Conservation (phyloP, 2,888 invertebrate genomes). For the Thysanoteuthis rhombus region DNA sequence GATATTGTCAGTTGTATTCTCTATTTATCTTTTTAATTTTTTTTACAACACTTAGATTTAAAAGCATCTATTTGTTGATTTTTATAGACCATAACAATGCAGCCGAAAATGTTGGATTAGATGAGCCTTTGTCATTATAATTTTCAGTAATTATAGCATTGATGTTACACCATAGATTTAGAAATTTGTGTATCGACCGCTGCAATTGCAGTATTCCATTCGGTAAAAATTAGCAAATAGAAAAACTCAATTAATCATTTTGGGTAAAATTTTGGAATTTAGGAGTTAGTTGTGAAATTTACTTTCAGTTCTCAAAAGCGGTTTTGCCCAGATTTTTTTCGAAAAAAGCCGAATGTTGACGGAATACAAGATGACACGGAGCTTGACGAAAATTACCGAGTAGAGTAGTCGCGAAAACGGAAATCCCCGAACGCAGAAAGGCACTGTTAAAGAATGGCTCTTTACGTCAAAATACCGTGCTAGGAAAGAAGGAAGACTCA, state of each 20-base stretch:
- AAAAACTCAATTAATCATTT: not conserved
- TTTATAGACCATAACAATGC: not conserved
- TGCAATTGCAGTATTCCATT: not conserved
- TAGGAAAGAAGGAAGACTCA: conserved; percentile 17
- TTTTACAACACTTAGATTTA: not conserved
- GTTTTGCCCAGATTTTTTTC: not conserved
- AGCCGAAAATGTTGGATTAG: not conserved
- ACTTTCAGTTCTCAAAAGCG: not conserved
- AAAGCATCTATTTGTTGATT: not conserved
- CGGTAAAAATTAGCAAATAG: not conserved
- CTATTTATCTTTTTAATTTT: not conserved
- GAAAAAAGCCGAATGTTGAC: not conserved
- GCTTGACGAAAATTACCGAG: not conserved
- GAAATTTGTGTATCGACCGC: not conserved
- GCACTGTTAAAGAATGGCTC: conserved; percentile 23
- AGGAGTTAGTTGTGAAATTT: not conserved
- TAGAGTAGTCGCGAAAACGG: not conserved
- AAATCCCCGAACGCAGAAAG: not conserved
- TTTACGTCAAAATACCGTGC: conserved; percentile 20
- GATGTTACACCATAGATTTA: not conserved
- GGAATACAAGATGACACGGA: not conserved
- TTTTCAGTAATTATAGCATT: not conserved
- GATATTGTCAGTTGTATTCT: not conserved
- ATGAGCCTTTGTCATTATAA: not conserved
- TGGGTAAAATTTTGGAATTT: not conserved